Evolutionary conservation across 2,113 vertebrate species (phyloP).

Genomic region (Orycteropus afer): DNA sequence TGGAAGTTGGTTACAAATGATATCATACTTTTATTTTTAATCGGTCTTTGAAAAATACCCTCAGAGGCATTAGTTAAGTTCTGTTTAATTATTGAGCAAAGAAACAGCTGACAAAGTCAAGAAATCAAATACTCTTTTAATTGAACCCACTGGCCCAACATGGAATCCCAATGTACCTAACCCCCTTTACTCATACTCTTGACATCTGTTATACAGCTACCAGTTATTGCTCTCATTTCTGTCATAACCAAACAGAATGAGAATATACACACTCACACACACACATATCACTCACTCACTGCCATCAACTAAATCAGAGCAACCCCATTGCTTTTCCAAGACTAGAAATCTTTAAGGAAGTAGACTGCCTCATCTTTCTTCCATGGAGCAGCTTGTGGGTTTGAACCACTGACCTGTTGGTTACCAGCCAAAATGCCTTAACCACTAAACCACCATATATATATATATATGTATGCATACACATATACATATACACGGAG

Average conservation of each 20-base stretch:
- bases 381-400: no score
- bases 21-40: not conserved
- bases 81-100: not conserved
- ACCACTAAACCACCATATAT: no score
- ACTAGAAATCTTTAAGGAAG: no score
- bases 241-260: not conserved
- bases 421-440: no score
- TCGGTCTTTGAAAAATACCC: not conserved
- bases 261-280: no score
- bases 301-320: no score
- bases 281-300: no score
- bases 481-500: no score
- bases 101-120: constrained; percentile 9
- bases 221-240: constrained; percentile 12
- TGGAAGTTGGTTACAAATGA: not conserved
- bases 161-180: not conserved
- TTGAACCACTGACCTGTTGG: no score
- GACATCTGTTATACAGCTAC: not conserved
- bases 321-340: no score
- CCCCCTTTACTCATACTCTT: not conserved
- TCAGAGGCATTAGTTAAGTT: not conserved
- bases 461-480: no score
- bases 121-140: constrained; percentile 27
- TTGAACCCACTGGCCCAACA: not conserved
- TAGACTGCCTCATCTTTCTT: no score